Percentiles rank a stretch among this genome's conserved stretches.
These are phyloP conservation scores for Heliconius cydno DNA, from an alignment of 2,888 invertebrate species.

Conservation along the genomic window DNA sequence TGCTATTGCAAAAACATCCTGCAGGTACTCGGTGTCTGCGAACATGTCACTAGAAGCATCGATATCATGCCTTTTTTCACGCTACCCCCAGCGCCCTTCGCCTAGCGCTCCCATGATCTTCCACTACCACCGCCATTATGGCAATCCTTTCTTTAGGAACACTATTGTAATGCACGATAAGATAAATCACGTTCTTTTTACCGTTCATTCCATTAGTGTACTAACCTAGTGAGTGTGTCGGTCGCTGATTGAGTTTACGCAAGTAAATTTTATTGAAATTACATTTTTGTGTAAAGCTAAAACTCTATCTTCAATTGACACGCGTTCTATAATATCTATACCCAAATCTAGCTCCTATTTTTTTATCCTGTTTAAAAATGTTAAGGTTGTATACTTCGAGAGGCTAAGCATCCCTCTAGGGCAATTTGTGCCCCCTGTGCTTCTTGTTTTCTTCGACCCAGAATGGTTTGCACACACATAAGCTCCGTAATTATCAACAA, in stretches of 20 bases:
- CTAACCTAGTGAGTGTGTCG: conserved; percentile 57
- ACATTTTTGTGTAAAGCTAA: conserved; percentile 33
- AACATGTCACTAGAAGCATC: conserved; percentile 52
- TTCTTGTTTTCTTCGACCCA: conserved; percentile 79
- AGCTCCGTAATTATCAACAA: conserved; percentile 61
- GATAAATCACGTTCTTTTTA: conserved; percentile 49
- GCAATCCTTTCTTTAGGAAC: conserved; percentile 64
- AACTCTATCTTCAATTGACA: conserved; percentile 47
- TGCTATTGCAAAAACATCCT: conserved; percentile 53
- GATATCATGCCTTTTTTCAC: conserved; percentile 54
- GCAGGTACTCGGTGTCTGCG: conserved; percentile 47
- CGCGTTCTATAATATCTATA: conserved; percentile 65
- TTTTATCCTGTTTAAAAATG: conserved; percentile 81
- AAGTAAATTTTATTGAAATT: conserved; percentile 23
- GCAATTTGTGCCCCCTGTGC: conserved; percentile 74
- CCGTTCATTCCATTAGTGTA: conserved; percentile 64
- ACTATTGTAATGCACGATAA: conserved; percentile 64
- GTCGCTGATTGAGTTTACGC: conserved; percentile 50
- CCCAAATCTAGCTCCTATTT: conserved; percentile 83
- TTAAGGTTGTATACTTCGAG: conserved; percentile 78
- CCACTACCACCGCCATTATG: conserved; percentile 74
- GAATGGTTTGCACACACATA: conserved; percentile 59
- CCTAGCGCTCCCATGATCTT: conserved; percentile 77
- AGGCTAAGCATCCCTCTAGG: conserved; percentile 65
- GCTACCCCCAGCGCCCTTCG: conserved; percentile 72